These are phyloP conservation scores for Temnothorax unifasciatus DNA, from an alignment of 2,888 invertebrate genomes.

Conservation along the genomic window DNA sequence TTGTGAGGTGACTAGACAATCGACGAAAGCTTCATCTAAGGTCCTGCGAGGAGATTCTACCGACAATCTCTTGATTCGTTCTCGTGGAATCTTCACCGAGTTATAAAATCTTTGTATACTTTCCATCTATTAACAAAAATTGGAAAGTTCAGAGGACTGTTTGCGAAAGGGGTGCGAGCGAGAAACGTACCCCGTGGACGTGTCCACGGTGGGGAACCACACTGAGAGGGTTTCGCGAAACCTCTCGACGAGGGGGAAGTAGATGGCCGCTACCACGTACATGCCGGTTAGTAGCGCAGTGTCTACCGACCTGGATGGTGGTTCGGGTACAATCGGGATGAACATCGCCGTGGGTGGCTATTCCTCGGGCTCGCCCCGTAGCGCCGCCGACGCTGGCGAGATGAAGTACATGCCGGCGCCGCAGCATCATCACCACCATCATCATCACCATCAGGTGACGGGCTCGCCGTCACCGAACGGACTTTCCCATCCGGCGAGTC, in stretches of 20 bases:
- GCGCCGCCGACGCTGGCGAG: slow-evolving; percentile 95
- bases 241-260: slow-evolving; percentile 85
- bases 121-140: not conserved
- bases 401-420: slow-evolving; percentile 97
- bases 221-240: slow-evolving; percentile 86
- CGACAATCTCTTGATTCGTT: not conserved
- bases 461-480: slow-evolving; percentile 90
- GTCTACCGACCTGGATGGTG: slow-evolving; percentile 92
- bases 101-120: not conserved
- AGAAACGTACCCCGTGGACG: slow-evolving; percentile 75
- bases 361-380: slow-evolving; percentile 93
- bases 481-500: slow-evolving; percentile 87
- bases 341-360: slow-evolving; percentile 92
- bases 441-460: slow-evolving; percentile 90
- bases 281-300: slow-evolving; percentile 92
- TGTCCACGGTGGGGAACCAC: slow-evolving; percentile 74
- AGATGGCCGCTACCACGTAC: slow-evolving; percentile 98
- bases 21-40: not conserved
- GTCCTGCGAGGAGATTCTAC: not conserved
- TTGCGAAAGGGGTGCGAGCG: not conserved
- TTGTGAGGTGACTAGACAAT: slow-evolving; percentile 15
- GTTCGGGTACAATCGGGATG: slow-evolving; percentile 90
- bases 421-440: slow-evolving; percentile 95
- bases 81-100: not conserved
- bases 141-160: not conserved